Evolutionary conservation across 2,888 invertebrate species (phyloP).

Genomic region (Cantharis rufa): DNA sequence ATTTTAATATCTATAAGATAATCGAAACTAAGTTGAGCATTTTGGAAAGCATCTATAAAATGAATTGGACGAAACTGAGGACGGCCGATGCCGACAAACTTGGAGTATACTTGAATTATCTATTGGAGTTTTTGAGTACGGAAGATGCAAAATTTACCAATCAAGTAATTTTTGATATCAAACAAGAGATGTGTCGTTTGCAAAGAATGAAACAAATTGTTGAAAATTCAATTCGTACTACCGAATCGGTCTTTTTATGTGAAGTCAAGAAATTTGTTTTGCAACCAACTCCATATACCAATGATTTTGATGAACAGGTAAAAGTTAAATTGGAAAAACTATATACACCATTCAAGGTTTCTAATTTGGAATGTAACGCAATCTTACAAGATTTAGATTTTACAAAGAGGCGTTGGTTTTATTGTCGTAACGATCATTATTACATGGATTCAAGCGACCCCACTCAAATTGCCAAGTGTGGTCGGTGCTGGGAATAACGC

Average conservation of each 20-base stretch:
- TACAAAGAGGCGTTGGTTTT: not conserved
- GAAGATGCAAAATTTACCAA: not conserved
- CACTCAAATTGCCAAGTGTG: not conserved
- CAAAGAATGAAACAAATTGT: not conserved
- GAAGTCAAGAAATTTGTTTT: not conserved
- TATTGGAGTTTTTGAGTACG: not conserved
- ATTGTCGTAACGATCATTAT: not conserved
- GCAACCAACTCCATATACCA: not conserved
- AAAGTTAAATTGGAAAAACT: not conserved
- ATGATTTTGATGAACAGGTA: not conserved
- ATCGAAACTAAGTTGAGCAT: not conserved
- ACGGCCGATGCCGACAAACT: rapidly evolving
- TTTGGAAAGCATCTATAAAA: not conserved
- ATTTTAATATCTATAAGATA: not conserved
- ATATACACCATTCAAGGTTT: not conserved
- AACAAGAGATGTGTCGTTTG: not conserved
- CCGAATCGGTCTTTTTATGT: not conserved
- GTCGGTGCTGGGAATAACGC: not conserved
- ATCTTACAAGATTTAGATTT: not conserved
- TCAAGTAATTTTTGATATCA: not conserved
- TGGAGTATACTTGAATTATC: not conserved
- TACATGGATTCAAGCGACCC: not conserved
- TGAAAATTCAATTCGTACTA: not conserved
- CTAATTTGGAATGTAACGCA: not conserved
- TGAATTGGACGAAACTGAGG: not conserved